Evolutionary conservation across 2,888 invertebrate species (phyloP), one percentile per base, ranked within the genome.

Genomic region (Acanthococcus lagerstroemiae): DNA sequence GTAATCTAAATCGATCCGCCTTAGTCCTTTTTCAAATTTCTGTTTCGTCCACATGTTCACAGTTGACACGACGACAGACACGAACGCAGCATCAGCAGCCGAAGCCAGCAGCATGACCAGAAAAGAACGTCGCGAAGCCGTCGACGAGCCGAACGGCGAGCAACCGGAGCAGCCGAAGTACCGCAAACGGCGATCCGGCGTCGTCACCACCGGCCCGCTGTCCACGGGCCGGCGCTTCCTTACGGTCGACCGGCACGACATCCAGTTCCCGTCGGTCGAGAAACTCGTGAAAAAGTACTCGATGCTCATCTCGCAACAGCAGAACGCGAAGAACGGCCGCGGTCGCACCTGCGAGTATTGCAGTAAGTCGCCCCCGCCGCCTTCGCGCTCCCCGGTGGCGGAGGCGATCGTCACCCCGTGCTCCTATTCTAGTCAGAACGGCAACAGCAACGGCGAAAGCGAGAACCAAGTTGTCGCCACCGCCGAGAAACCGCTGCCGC

Each of bases 371-470:
- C 56, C 21, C 30, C 3, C 24, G 30, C 19, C 56, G 30, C 1
- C 17, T 88, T 75, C 88, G 87, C 75, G 84, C 86, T 75, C 22
- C 12, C 7, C 54, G 54, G 19, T 54, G 7, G 22, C 7, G 22
- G n/a, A 46, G 15, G n/a, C 17, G 48, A 46, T 17, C 48, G 19
- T 5, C 48, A 46, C 5, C n/a, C 6, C n/a, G n/a, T n/a, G 19
- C n/a, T 5, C 5, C 4, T 5, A n/a, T 9, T 17, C 15, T 46
- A n/a, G n/a, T 46, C 15, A 46, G 4, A 9, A 9, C 48, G n/a
- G 19, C n/a, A 46, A 46, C 7, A 46, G 19, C n/a, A 9, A 5
- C n/a, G 19, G n/a, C n/a, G 4, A 46, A 5, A n/a, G 5, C n/a
- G n/a, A n/a, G n/a, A 15, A 22, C 25, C 21, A 27, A 25, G 15